Evolutionary conservation across 1,140 invertebrate genomes (phyloP), one percentile per base, ranked within the genome.

Genomic region (Meloidogyne floridensis): DNA sequence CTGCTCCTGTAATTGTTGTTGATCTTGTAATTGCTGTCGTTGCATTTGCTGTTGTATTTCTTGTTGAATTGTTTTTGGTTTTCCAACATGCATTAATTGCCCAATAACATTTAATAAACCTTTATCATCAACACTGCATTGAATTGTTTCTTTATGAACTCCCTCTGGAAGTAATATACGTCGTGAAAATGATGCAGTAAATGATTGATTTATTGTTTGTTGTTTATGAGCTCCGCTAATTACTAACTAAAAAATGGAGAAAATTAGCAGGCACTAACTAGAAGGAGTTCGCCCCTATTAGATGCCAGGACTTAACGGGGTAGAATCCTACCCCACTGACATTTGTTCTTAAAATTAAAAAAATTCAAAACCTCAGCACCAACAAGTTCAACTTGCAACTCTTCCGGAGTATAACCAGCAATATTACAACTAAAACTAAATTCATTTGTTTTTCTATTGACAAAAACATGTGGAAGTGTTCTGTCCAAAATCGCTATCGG

Each of bases 61-160:
- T 65, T 65, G 59, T 8, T n/a, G 15, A 65, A 65, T 6, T 65
- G 59, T 65, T 65, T 65, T 65, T 65, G n/a, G 3, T 65, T 65
- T 65, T 65, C 59, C 59, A 65, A 18, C n/a, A 6, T 65, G 59
- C 59, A 65, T n/a, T 65, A 65, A 65, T 65, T 65, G 59, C 2
- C 59, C 59, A 65, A 65, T 65, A 65, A 65, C 59, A 65, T 65
- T 65, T 65, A 65, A 65, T n/a, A 15, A n/a, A n/a, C 59, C 59
- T 65, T 65, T 65, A 65, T 65, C 59, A 65, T 65, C 59, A 65
- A 65, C 59, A 65, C 59, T 65, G 2, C 59, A 65, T 65, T 65
- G 59, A 65, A 65, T 65, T 7, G 15, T 65, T n/a, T 65, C 59
- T 65, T 65, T 65, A n/a, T 65, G 59, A n/a, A 65, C 59, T n/a